These are phyloP conservation scores for Solenopsis fugax DNA, from an alignment of 1,140 invertebrate species.

Conservation along the genomic window DNA sequence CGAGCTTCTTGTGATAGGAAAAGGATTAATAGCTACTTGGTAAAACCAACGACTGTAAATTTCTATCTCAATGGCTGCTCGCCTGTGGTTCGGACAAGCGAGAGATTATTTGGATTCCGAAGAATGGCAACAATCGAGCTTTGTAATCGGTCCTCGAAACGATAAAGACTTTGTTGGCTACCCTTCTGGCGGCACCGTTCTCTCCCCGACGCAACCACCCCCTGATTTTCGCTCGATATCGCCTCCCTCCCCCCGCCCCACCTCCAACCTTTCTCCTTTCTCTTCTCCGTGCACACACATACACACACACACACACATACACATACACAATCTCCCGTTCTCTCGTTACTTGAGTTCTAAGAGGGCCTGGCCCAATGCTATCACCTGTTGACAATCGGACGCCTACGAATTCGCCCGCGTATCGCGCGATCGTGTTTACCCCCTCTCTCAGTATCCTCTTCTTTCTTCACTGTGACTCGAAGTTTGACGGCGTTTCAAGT, in stretches of 20 bases:
- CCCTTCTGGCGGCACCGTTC: constrained; percentile 69
- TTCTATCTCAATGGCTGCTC: constrained; percentile 47
- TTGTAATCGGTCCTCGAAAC: constrained; percentile 80
- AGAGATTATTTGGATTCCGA: constrained; percentile 78
- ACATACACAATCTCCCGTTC: constrained; percentile 70
- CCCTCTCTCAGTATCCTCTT: constrained; percentile 4
- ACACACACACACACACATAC: constrained; percentile 4
- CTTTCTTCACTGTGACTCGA: constrained; percentile 52
- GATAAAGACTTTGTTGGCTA: constrained; percentile 80
- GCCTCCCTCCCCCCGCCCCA: neutral
- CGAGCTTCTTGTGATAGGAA: neutral
- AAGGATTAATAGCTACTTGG: constrained; percentile 1
- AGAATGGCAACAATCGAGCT: constrained; percentile 80
- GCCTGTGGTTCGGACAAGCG: constrained; percentile 52
- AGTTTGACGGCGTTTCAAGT: constrained; percentile 31
- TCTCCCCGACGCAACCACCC: constrained; percentile 60
- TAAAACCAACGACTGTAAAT: constrained; percentile 43
- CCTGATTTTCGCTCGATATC: constrained; percentile 63
- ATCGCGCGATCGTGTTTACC: constrained; percentile 57
- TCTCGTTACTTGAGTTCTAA: constrained; percentile 75
- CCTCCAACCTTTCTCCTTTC: constrained; percentile 28
- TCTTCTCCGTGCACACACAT: constrained; percentile 13
- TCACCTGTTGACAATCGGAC: constrained; percentile 80
- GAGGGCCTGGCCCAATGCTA: constrained; percentile 72
- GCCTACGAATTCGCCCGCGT: constrained; percentile 68